Percentiles rank a stretch among this genome's conserved stretches.
Conservation (phyloP, 2,888 invertebrate species). For the Xiphydria camelus region DNA sequence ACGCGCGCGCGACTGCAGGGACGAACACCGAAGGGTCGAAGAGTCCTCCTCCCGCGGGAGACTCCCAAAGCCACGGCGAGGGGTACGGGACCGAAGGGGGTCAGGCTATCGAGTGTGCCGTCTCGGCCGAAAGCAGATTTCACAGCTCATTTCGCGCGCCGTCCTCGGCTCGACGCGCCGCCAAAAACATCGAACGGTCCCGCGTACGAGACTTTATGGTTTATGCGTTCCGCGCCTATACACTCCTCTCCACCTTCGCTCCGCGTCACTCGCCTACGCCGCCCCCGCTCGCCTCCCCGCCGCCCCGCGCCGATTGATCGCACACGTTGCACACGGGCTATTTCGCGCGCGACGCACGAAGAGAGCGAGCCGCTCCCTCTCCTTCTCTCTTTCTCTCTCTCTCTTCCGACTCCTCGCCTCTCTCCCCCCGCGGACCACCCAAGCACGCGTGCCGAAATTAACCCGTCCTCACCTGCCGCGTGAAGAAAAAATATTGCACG, state of each 20-base stretch:
- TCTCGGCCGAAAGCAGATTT: slow-evolving; percentile 26
- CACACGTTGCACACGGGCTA: background rate
- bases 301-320: background rate
- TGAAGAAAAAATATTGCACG: too few relatives aligned
- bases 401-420: background rate
- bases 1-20: background rate
- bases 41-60: too few relatives aligned
- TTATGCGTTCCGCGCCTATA: too few relatives aligned
- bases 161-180: too few relatives aligned
- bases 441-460: background rate
- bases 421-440: slow-evolving; percentile 5
- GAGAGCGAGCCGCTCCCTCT: slow-evolving; percentile 9
- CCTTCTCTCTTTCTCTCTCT: background rate
- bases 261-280: slow-evolving; percentile 15
- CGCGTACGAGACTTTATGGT: too few relatives aligned
- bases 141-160: slow-evolving; percentile 35
- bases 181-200: too few relatives aligned
- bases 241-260: slow-evolving; percentile 10
- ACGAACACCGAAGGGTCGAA: too few relatives aligned
- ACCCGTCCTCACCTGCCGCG: background rate
- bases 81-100: background rate
- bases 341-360: slow-evolving; percentile 10
- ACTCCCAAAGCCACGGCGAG: background rate
- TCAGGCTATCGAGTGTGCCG: slow-evolving; percentile 25
- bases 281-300: slow-evolving; percentile 16